Evolutionary conservation across 2,888 invertebrate species (phyloP), one percentile per base, ranked within the genome.

Genomic region (Incurvaria masculella): DNA sequence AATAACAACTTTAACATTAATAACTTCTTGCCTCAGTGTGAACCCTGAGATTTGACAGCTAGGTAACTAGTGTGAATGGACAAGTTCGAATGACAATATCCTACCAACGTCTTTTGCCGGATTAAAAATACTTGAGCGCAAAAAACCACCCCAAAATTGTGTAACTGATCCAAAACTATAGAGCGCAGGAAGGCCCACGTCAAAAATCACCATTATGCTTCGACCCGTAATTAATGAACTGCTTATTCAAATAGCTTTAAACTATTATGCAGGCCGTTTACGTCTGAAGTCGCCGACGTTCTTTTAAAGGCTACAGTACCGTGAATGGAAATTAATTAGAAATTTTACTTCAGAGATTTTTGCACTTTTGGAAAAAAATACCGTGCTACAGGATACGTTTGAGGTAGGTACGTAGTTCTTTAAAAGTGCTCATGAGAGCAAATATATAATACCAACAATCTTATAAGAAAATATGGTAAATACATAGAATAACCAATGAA

Each of bases 201-300:
- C 78, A 78, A 69, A 71, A 72, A 73, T 69, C 67, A 73, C 74
- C 73, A 78, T 76, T 74, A 75, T 74, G 66, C 68, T 63, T 61
- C 58, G 59, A 58, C 62, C 61, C 61, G 71, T 74, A 73, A 78
- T 78, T 78, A 78, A 78, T 78, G 78, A 78, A 74, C 69, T 68
- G 71, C 70, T 72, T 76, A 75, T 78, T 75, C 73, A 78, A 78
- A 78, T 76, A 72, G 70, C 70, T 78, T 76, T 72, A 71, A 78
- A 76, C 78, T 75, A 78, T 78, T 78, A 78, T 75, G 76, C 74
- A 75, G 73, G 68, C 71, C 72, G 70, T 78, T 78, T 75, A 72
- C 67, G 68, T 76, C 74, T 74, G 68, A 72, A 72, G 69, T 57
- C 67, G 64, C 76, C 76, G 76, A 72, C 70, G 68, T 71, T 66